A percentile compares a stretch with the other conserved stretches of the same genome.
These are phyloP conservation scores for Callocephalon fimbriatum DNA, from an alignment of 2,113 vertebrate genomes.

Conservation along the genomic window DNA sequence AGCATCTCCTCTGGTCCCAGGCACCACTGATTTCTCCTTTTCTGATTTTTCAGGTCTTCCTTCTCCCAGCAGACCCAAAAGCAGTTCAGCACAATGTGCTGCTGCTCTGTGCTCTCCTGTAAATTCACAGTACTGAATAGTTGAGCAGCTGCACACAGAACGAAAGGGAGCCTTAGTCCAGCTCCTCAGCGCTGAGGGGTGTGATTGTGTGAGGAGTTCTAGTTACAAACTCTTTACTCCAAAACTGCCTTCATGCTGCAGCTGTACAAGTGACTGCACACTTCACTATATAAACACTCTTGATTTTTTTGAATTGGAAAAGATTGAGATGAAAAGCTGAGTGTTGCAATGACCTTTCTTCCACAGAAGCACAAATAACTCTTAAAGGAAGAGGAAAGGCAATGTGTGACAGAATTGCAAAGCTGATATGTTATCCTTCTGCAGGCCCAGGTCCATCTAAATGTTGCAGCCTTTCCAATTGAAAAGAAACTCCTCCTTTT, in stretches of 20 bases:
- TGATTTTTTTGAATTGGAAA: background rate
- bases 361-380: background rate
- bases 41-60: background rate
- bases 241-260: background rate
- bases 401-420: background rate
- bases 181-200: background rate
- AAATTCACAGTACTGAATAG: background rate
- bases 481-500: background rate
- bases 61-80: background rate
- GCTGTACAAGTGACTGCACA: background rate
- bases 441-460: background rate
- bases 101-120: background rate
- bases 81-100: background rate
- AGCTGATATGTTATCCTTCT: background rate
- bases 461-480: background rate
- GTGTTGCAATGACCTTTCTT: background rate
- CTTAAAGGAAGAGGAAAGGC: background rate
- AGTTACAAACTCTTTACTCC: background rate
- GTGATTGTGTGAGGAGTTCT: background rate
- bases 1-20: background rate
- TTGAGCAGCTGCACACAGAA: background rate
- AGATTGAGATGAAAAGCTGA: background rate
- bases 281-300: background rate
- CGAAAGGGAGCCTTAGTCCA: rapidly evolving
- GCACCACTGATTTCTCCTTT: background rate